Evolutionary conservation across 2,888 invertebrate species (phyloP).

Genomic region (Tenthredo scrophulariae): DNA sequence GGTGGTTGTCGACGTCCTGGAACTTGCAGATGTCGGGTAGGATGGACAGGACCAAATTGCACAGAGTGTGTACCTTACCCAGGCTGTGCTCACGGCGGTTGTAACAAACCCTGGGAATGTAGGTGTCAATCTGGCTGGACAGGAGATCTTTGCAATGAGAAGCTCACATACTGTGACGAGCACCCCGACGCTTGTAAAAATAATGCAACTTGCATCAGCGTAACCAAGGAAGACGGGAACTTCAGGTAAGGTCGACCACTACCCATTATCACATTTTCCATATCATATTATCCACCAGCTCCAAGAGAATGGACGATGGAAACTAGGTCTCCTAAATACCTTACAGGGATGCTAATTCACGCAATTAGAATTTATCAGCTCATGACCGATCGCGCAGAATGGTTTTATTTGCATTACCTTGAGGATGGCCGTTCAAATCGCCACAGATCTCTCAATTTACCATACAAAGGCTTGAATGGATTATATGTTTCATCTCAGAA

Average conservation of each 20-base stretch:
- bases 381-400: background rate
- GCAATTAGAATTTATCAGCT: slow-evolving; percentile 10
- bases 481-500: background rate
- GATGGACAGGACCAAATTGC: slow-evolving; percentile 91
- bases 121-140: slow-evolving; percentile 93
- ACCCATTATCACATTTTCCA: slow-evolving; percentile 78
- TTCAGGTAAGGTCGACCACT: slow-evolving; percentile 87
- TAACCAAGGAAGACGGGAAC: slow-evolving; percentile 87
- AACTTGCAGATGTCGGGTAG: slow-evolving; percentile 92
- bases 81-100: slow-evolving; percentile 92
- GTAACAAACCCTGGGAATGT: slow-evolving; percentile 94
- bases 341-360: background rate
- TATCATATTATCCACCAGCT: slow-evolving; percentile 59
- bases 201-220: slow-evolving; percentile 89
- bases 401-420: background rate
- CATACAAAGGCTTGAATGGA: too few species aligned
- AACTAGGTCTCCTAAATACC: slow-evolving; percentile 21
- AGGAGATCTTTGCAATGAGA: slow-evolving; percentile 95
- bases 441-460: too few species aligned
- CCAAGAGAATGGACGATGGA: background rate
- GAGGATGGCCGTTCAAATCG: background rate
- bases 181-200: slow-evolving; percentile 88
- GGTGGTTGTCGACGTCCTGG: slow-evolving; percentile 91
- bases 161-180: slow-evolving; percentile 91
- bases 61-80: slow-evolving; percentile 91